These are phyloP conservation scores for Chaenocephalus aceratus DNA, from an alignment of 2,113 vertebrate genomes.

Conservation along the genomic window DNA sequence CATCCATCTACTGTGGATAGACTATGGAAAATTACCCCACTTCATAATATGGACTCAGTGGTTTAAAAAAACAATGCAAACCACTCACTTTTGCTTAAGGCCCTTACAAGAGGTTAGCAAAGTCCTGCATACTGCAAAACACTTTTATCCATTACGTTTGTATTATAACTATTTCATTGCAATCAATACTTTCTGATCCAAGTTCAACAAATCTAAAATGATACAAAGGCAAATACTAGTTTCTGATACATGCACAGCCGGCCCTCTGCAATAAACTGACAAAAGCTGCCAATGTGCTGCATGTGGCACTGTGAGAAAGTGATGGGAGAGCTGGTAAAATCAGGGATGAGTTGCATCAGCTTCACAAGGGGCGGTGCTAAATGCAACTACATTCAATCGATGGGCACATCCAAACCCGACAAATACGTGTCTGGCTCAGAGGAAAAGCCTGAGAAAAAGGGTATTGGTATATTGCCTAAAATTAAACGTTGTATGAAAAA, in stretches of 20 bases:
- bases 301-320: not conserved
- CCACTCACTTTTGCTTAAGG: no score
- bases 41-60: no score
- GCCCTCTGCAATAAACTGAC: not conserved
- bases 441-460: no score
- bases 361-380: constrained; percentile 68
- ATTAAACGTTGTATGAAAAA: not conserved
- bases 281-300: not conserved
- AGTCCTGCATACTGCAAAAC: not conserved
- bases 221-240: not conserved
- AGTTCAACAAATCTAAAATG: no score
- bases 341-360: constrained; percentile 90
- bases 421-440: not conserved
- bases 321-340: constrained; percentile 57
- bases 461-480: no score
- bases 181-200: not conserved
- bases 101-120: no score
- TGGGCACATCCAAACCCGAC: not conserved
- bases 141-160: not conserved
- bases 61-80: no score
- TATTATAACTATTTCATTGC: not conserved
- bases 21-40: no score
- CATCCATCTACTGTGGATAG: no score
- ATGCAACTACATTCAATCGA: constrained; percentile 16
- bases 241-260: not conserved